A percentile compares a stretch with the other conserved stretches of the same genome.
Evolutionary conservation across 2,888 invertebrate genomes (phyloP).

Genomic region (Anthophora plumipes): DNA sequence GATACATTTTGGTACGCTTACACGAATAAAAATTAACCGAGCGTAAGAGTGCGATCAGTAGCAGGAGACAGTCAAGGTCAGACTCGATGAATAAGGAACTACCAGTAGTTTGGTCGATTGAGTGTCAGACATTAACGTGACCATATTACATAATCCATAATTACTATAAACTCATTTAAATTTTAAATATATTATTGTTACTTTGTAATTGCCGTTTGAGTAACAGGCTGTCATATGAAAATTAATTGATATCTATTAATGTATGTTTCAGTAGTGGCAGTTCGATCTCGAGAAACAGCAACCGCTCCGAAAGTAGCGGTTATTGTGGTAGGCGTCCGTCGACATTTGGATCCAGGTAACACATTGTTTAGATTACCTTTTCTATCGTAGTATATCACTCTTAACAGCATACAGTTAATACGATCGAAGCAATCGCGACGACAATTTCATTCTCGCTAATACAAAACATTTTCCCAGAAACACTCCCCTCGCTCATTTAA

Average conservation of each 20-base stretch:
- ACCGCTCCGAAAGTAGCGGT: slow-evolving; percentile 92
- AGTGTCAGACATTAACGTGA: slow-evolving; percentile 22
- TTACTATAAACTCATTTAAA: neutral
- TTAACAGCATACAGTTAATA: neutral
- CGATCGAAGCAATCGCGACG: slow-evolving; percentile 49
- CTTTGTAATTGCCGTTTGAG: neutral
- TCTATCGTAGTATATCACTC: too few relatives aligned
- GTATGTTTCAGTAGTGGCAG: slow-evolving; percentile 87
- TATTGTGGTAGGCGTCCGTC: slow-evolving; percentile 89
- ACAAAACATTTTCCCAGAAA: neutral
- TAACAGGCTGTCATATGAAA: too few relatives aligned
- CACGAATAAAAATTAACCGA: neutral
- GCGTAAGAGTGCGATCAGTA: slow-evolving; percentile 2
- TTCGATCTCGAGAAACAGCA: slow-evolving; percentile 91
- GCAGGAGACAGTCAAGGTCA: slow-evolving; percentile 16
- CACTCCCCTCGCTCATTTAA: too few relatives aligned
- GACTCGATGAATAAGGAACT: neutral
- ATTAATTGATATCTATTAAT: slow-evolving; percentile 2
- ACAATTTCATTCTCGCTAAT: neutral
- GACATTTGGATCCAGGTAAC: slow-evolving; percentile 87
- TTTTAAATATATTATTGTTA: neutral
- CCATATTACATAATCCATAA: neutral
- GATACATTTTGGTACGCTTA: neutral
- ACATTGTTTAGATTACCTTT: slow-evolving; percentile 35
- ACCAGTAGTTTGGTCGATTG: slow-evolving; percentile 40